phyloP scores from a whole-genome alignment of 2,113 vertebrate genomes.

The Zosterops pallidus region DNA sequence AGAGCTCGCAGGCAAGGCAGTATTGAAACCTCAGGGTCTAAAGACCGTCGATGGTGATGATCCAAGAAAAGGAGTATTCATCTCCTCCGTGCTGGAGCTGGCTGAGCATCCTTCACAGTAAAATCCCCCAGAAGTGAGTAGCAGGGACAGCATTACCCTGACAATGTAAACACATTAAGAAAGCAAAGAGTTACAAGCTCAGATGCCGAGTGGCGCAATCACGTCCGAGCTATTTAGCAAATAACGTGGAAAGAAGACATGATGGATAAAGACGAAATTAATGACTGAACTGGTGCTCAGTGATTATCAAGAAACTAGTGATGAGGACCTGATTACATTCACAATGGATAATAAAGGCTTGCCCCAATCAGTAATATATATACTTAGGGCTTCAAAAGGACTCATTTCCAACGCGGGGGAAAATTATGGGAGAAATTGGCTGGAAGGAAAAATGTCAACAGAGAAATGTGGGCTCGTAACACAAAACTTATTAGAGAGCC shows the following conservation, averaged over 20 bases:
- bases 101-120: constrained; percentile 38
- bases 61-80: constrained; percentile 51
- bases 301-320: constrained; percentile 69
- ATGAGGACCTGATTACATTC: constrained; percentile 71
- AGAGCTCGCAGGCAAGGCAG: neutral
- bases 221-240: constrained; percentile 69
- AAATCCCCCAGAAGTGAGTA: constrained; percentile 7
- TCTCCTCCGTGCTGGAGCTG: neutral
- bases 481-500: constrained; percentile 64
- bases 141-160: neutral
- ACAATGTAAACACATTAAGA: constrained; percentile 57
- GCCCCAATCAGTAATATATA: constrained; percentile 67
- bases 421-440: constrained; percentile 69
- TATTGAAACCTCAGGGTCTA: constrained; percentile 40
- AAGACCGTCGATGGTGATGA: neutral
- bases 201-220: constrained; percentile 43
- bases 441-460: constrained; percentile 68
- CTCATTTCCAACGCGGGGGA: constrained; percentile 35
- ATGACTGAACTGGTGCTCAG: constrained; percentile 61
- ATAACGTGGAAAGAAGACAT: constrained; percentile 69
- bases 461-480: constrained; percentile 63
- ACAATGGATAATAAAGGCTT: constrained; percentile 67
- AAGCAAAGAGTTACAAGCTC: constrained; percentile 64
- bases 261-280: constrained; percentile 68
- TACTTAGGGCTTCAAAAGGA: constrained; percentile 60